Evolutionary conservation across 2,888 invertebrate species (phyloP).

Genomic region (Hemithea aestivaria): DNA sequence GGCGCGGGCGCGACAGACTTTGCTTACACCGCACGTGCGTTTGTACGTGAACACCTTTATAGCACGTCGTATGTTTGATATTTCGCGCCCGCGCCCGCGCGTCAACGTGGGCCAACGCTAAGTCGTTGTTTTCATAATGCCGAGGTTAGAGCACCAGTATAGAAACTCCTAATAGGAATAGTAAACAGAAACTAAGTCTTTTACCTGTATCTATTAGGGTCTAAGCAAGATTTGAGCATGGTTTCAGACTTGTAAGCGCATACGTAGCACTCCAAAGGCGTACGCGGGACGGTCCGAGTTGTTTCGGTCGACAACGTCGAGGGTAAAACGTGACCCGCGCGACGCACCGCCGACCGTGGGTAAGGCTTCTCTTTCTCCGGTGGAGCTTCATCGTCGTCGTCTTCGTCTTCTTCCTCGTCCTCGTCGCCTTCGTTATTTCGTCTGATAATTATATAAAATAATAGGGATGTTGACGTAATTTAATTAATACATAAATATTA

Average conservation of each 20-base stretch:
- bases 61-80: too few relatives aligned
- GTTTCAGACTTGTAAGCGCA: constrained; percentile 62
- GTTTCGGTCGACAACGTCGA: constrained; percentile 30
- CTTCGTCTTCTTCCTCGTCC: constrained; percentile 49
- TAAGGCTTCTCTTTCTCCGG: constrained; percentile 25
- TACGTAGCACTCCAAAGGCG: constrained; percentile 64
- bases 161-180: too few relatives aligned
- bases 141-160: too few relatives aligned
- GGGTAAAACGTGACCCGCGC: constrained; percentile 25
- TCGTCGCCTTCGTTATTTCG: constrained; percentile 41
- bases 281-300: constrained; percentile 46
- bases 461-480: too few relatives aligned
- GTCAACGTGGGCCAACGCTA: too few relatives aligned
- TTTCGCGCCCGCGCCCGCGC: too few relatives aligned
- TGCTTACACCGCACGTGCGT: too few relatives aligned
- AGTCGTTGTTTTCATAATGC: too few relatives aligned
- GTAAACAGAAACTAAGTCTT: too few relatives aligned
- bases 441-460: constrained; percentile 23
- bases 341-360: constrained; percentile 23
- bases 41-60: too few relatives aligned
- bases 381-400: constrained; percentile 44
- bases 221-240: constrained; percentile 56
- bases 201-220: constrained; percentile 65
- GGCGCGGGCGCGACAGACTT: too few relatives aligned
- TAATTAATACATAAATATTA: too few relatives aligned